Base-by-base conservation (phyloP, 2,113 vertebrate species). In the Micronycteris hirsuta region DNA sequence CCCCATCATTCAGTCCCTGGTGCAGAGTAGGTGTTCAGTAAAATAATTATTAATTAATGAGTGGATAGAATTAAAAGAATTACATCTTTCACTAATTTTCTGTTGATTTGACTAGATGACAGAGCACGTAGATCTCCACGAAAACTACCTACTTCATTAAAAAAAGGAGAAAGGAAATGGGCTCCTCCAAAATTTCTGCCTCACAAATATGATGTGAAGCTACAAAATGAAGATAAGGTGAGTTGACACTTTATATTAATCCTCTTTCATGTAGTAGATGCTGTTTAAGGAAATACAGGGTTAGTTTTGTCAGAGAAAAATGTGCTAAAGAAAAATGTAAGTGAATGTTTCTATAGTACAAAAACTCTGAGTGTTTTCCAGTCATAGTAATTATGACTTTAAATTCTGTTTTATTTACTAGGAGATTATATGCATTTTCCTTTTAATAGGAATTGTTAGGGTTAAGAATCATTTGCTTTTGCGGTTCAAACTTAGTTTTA, bases 171-270 rank as follows among this genome's bases (percentile, higher is more conserved):
- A 98, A 99, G 98, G 97, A 99, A 98, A 96, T 99, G 99, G 99
- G 99, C 98, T 45, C 99, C 99, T 97, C 99, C 99, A 54, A 99
- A 99, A 97, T 99, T 99, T 96, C 98, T 99, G 97, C 99, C 99
- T 65, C 99, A 99, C 96, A 99, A 99, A 94, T 99, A 99, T 0
- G 99, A 99, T 41, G 99, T 99, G 70, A 99, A 99, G 98, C 98
- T 99, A 80, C 98, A 99, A 92, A 99, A 97, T 63, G 99, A 99
- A 97, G 99, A 99, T 77, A 99, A 99, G 98, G 99, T 99, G 84
- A 97, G 98, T 93, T 90, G 41, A 33, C 22, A 31, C 1, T 74
- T 95, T 54, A 20, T 15, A 24, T 33, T 86, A 82, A 74, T 26
- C 15, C 13, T 85, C 41, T 81, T 68, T 52, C 9, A 4, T 83